Percentiles rank a stretch among this genome's conserved stretches.
phyloP scores from a whole-genome alignment of 2,113 vertebrate genomes.

The Pleuronectes platessa region DNA sequence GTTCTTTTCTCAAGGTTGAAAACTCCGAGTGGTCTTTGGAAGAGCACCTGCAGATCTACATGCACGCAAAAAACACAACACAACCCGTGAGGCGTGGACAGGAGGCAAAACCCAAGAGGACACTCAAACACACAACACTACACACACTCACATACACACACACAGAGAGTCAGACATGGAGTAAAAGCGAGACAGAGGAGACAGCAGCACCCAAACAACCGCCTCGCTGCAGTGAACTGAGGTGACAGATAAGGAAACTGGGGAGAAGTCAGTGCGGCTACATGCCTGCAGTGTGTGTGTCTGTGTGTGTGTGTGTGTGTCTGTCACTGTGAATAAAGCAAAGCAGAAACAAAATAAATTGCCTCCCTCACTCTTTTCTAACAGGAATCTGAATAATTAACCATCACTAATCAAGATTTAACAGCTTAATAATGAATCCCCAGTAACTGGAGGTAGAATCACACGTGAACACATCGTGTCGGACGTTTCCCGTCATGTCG shows the following conservation, averaged over 20 bases:
- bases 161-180: conserved; percentile 11
- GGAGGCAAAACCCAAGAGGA: neutral
- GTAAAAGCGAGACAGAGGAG: conserved; percentile 54
- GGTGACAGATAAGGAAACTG: conserved; percentile 63
- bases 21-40: neutral
- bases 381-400: conserved; percentile 37
- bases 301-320: conserved; percentile 25
- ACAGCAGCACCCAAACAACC: conserved; percentile 75
- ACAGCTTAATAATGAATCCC: conserved; percentile 24
- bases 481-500: neutral
- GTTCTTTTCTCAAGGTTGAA: neutral
- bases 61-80: neutral
- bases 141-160: neutral
- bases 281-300: conserved; percentile 19
- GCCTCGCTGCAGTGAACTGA: conserved; percentile 53
- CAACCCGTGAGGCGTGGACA: neutral
- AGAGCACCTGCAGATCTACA: too few relatives aligned
- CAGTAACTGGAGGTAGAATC: conserved; percentile 28
- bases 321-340: conserved; percentile 1
- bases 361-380: conserved; percentile 3
- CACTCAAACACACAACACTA: neutral
- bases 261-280: conserved; percentile 31
- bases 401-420: conserved; percentile 28
- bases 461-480: neutral
- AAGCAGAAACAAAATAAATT: conserved; percentile 12